A percentile compares a stretch with the other conserved stretches of the same genome.
Conservation (phyloP, 2,113 vertebrate species). For the Crocuta crocuta region DNA sequence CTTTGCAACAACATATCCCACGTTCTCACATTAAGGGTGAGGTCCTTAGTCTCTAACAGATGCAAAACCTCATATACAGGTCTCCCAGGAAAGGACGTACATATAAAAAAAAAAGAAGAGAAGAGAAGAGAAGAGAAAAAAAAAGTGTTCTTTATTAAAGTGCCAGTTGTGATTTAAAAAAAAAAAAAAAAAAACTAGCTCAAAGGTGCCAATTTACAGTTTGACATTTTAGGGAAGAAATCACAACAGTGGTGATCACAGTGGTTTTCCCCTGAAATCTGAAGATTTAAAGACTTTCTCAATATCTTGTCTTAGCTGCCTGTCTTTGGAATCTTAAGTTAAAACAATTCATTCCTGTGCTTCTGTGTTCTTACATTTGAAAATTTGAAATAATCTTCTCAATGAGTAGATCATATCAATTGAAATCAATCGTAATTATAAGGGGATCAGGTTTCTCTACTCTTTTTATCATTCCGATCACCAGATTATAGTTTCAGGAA, state of each 20-base stretch:
- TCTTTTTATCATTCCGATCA: not conserved
- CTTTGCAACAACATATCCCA: not conserved
- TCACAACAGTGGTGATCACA: no score
- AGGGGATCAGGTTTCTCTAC: not conserved
- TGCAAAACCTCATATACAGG: not conserved
- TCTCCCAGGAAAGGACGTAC: not conserved
- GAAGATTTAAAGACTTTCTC: not conserved
- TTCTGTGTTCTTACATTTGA: not conserved
- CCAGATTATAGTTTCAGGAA: not conserved
- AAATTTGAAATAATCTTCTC: not conserved
- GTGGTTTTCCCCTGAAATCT: not conserved
- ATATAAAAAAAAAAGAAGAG: not conserved
- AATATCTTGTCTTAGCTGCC: not conserved
- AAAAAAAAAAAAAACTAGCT: not conserved
- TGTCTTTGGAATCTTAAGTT: not conserved
- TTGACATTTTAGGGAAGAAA: not conserved
- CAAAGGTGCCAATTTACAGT: not conserved
- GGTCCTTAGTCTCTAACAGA: not conserved
- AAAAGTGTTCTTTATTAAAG: not conserved
- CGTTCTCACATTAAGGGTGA: not conserved
- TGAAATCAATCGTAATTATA: not conserved
- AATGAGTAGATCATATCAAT: not conserved
- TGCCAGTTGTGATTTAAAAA: not conserved
- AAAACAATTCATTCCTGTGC: not conserved
- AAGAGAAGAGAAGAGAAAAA: no score